Evolutionary conservation across 23 tunicate genomes (phyloP), one percentile per base, ranked within the genome.

Genomic region (Trididemnum nubilum): DNA sequence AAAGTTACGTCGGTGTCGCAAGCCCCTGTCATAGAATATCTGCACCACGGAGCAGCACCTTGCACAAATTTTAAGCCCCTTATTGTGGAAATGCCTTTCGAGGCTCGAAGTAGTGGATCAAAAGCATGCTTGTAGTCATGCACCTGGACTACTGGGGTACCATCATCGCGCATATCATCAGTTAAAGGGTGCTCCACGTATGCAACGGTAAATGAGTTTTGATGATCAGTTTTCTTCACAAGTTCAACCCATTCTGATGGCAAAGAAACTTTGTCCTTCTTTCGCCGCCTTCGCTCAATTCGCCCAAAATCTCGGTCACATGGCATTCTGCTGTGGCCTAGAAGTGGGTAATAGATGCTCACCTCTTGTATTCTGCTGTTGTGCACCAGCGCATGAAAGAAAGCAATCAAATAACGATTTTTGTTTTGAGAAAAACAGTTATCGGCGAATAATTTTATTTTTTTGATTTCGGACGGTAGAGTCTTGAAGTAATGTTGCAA

Each of bases 371-470:
- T 5, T 38, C 39, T 33, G 36, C 38, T 30, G 75, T 69, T 33
- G 33, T 22, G 7, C 25, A 33, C 75, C 19, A 69, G 9, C 7
- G 75, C 75, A 33, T 69, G 4, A 18, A 69, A 23, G 39, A 29
- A 69, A 29, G 75, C 75, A 30, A 69, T 4, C 2, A 69, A 29
- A 23, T 69, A 69, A 9, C 36, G 37, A 23, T 29, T 69, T 33
- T 69, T 69, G 39, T 69, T 69, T 23, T 69, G 75, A 29, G 75
- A 33, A 33, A 69, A 69, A 38, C 75, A 69, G 75, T 69, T 69
- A 33, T 69, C 75, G 18, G 75, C 75, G 23, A 69, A 69, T 5
- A 69, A 29, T 9, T 69, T 36, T 5, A 69, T 7, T 23, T 69
- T 69, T 36, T 9, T 29, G 22, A 69, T 33, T n/a, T 30, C 38